Base-by-base conservation (phyloP, 2,888 invertebrate species). In the Lucinisca nassula region DNA sequence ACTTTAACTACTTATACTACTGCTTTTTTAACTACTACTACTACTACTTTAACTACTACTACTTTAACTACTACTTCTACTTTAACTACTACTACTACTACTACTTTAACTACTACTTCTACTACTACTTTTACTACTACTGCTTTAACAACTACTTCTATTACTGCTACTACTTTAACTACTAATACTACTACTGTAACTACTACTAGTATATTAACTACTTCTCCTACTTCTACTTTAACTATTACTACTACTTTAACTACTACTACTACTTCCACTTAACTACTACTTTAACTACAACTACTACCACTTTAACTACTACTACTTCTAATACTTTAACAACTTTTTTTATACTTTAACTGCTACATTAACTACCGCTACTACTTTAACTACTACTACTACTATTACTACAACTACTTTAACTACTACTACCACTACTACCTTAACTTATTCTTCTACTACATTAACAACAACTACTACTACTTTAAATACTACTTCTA, bases 291-390 rank as follows among this genome's bases (percentile, higher is more conserved):
- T 35, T 38, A 49, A 74, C 74, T 38, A 38, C 74, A 14, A 74
- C 74, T 38, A 21, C 74, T 38, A 74, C 74, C 32, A 74, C 67
- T 67, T 30, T 17, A 30, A 74, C 74, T 74, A 74, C 74, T 74
- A 74, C 35, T n/a, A n/a, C n/a, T n/a, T n/a, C n/a, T n/a, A n/a
- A n/a, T n/a, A n/a, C n/a, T n/a, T n/a, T n/a, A n/a, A n/a, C n/a
- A n/a, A n/a, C n/a, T n/a, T n/a, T n/a, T n/a, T n/a, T n/a, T n/a
- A n/a, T n/a, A n/a, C n/a, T n/a, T n/a, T n/a, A n/a, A n/a, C n/a
- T n/a, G n/a, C n/a, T n/a, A n/a, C n/a, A n/a, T n/a, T n/a, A n/a
- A n/a, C n/a, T n/a, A n/a, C n/a, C n/a, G n/a, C n/a, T n/a, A n/a
- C n/a, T n/a, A n/a, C n/a, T n/a, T n/a, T n/a, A n/a, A n/a, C n/a